Conservation (phyloP, 1,140 invertebrate genomes). For the Pectinophora gossypiella region DNA sequence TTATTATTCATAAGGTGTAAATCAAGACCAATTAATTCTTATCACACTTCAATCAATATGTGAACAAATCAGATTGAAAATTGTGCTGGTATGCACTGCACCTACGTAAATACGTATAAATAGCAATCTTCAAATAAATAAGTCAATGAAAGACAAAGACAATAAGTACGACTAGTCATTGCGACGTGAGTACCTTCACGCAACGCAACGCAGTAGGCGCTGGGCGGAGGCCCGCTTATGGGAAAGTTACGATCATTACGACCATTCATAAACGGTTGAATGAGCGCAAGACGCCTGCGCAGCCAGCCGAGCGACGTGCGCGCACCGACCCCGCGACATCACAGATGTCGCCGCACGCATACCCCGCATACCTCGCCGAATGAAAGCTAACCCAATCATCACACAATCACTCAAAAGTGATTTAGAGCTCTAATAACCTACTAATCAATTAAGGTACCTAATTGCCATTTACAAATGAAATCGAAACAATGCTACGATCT, state of each 20-base stretch:
- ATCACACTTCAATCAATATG: no score
- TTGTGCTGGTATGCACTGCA: no score
- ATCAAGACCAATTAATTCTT: no score
- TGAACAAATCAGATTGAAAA: no score
- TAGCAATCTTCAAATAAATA: no score
- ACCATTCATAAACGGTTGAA: slow-evolving; percentile 66
- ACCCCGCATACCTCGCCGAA: neutral
- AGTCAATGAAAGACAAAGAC: no score
- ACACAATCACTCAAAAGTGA: neutral
- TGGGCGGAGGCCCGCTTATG: slow-evolving; percentile 41
- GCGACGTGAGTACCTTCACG: no score
- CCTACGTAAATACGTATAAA: no score
- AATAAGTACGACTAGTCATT: no score
- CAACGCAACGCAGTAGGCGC: slow-evolving; percentile 13
- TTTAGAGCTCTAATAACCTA: neutral
- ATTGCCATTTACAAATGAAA: neutral
- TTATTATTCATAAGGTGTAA: no score
- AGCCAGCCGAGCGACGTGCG: slow-evolving; percentile 24
- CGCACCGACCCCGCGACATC: slow-evolving; percentile 33
- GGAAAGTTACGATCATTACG: slow-evolving; percentile 56
- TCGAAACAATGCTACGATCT: slow-evolving; percentile 23
- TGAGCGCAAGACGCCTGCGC: slow-evolving; percentile 44
- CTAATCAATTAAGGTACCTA: neutral
- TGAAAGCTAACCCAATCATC: neutral
- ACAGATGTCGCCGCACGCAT: slow-evolving; percentile 14